Conservation (phyloP, 2,888 invertebrate genomes). For the Drosophila helvetica region DNA sequence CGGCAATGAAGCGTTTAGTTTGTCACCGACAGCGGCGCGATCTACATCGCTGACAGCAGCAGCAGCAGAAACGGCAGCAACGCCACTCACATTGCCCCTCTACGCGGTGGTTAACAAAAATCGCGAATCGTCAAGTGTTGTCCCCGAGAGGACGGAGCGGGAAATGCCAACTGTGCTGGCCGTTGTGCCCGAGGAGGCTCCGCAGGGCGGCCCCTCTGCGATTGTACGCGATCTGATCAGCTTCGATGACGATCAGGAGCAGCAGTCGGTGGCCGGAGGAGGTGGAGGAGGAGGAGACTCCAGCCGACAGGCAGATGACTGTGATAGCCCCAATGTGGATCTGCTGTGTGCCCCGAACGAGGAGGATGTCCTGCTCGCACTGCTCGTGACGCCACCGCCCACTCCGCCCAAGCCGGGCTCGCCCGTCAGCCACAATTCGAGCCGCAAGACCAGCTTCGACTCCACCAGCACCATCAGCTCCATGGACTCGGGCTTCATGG, state of each 20-base stretch:
- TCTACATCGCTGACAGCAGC: conserved; percentile 58
- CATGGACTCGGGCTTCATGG: conserved; percentile 84
- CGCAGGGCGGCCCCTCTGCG: background rate
- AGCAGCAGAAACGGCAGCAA: conserved; percentile 24
- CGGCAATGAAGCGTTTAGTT: conserved; percentile 56
- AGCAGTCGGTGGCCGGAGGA: background rate
- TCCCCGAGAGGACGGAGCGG: conserved; percentile 47
- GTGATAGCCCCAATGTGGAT: conserved; percentile 66
- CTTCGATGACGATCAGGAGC: conserved; percentile 76
- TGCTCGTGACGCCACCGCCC: conserved; percentile 65
- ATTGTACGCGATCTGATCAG: conserved; percentile 80
- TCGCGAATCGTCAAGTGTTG: conserved; percentile 46
- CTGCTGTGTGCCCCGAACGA: conserved; percentile 75
- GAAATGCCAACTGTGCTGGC: conserved; percentile 37
- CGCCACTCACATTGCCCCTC: conserved; percentile 52
- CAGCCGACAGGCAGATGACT: conserved; percentile 21
- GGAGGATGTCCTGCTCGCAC: conserved; percentile 36
- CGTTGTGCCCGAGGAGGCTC: conserved; percentile 40
- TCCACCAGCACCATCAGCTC: conserved; percentile 84
- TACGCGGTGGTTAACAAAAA: conserved; percentile 82
- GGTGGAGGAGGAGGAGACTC: too few species aligned
- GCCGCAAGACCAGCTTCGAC: conserved; percentile 84
- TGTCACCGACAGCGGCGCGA: conserved; percentile 68
- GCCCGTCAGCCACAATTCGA: conserved; percentile 80
- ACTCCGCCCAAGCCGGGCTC: conserved; percentile 68